Evolutionary conservation across 2,888 invertebrate species (phyloP).

Genomic region (Hartigia nigra): DNA sequence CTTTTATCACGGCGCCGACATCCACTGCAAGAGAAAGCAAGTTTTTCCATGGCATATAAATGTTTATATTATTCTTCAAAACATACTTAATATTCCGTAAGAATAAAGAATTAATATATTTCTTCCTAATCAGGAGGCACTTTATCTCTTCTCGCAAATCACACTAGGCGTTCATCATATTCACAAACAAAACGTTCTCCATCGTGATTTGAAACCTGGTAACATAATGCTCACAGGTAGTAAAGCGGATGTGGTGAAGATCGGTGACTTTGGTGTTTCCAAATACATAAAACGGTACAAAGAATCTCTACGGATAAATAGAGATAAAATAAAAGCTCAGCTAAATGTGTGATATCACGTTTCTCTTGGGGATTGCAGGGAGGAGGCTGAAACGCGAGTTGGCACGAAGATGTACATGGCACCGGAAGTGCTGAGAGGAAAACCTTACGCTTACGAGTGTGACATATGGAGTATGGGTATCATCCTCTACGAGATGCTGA

Average conservation of each 20-base stretch:
- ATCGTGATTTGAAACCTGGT: constrained; percentile 84
- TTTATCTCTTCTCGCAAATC: constrained; percentile 77
- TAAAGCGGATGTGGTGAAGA: constrained; percentile 75
- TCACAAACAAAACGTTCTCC: constrained; percentile 78
- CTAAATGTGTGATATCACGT: not conserved
- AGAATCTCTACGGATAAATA: not conserved
- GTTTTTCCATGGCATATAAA: constrained; percentile 16
- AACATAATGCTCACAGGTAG: constrained; percentile 80
- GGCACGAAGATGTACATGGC: constrained; percentile 71
- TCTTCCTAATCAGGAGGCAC: constrained; percentile 70
- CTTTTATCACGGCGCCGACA: constrained; percentile 68
- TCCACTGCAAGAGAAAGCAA: constrained; percentile 15
- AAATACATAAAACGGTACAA: constrained; percentile 66
- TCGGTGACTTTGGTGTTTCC: constrained; percentile 85
- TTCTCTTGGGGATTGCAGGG: not conserved
- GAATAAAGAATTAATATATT: not conserved
- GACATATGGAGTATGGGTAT: constrained; percentile 88
- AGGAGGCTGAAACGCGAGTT: not conserved
- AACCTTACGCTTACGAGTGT: constrained; percentile 79
- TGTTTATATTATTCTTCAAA: constrained; percentile 38
- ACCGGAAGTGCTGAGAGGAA: constrained; percentile 82
- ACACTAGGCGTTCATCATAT: constrained; percentile 80
- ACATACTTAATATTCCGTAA: not conserved
- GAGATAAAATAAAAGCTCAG: not conserved
- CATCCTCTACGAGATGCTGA: constrained; percentile 76